Base-by-base conservation (phyloP, 1,140 invertebrate genomes). In the Drosophila bipectinata region DNA sequence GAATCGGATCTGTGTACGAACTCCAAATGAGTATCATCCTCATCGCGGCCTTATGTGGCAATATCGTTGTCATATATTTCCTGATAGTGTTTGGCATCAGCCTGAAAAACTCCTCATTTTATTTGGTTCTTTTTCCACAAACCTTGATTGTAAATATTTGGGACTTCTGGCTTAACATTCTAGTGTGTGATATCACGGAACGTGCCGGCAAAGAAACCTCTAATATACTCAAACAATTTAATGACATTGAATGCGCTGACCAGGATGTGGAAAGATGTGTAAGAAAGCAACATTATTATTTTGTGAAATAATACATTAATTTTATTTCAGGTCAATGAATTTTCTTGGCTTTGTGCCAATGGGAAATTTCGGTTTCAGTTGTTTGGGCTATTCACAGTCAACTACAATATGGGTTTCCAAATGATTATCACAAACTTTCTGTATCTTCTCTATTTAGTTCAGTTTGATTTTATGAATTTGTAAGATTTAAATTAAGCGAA, bases 381-480 rank as follows among this genome's bases (percentile, higher is more conserved):
- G 1, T 85, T 28, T 39, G 73, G 73, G 5, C n/a, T 84, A 1
- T 74, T 80, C 21, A 21, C 67, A n/a, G n/a, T 84, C 0, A 57
- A 85, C 18, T 71, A 78, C 37, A 57, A 39, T 0, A 77, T 57
- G 62, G 44, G 44, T 47, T 47, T 47, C 44, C 44, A 47, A 9
- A 47, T 47, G 44, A 24, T 21, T 2, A 47, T 47, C 15, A 47
- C 68, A 5, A 47, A 30, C 7, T 18, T 68, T 6, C 4, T 55
- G 2, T 78, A 82, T 55, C 41, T 78, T 9, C 14, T 82, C 3
- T 82, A 58, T 18, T 41, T 82, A n/a, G 73, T 82, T 24, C 79
- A 81, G 26, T 81, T 77, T 21, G 78, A 81, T 39, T 81, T 37
- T 30, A 67, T 81, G 45, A 81, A 81, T 51, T 64, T 79, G 21